Base-by-base conservation (phyloP, 2,113 vertebrate species). In the Triplophysa dalaica region DNA sequence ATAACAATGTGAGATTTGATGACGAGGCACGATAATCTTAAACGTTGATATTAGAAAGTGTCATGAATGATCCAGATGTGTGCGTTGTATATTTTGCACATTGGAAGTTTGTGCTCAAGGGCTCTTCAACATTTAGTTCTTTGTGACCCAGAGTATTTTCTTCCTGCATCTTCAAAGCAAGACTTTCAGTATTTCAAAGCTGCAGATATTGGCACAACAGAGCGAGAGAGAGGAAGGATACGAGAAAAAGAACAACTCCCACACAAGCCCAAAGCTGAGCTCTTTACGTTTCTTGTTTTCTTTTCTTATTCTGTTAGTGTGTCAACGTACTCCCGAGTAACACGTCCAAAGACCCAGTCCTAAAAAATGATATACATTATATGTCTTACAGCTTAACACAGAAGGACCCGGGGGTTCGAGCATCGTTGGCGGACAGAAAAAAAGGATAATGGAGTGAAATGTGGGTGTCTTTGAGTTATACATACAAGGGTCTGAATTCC, bases 261-360 rank as follows among this genome's bases (percentile, higher is more conserved):
- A 79, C 83, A 73, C 66, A 63, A 88, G 78, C 67, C 64, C 54
- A 66, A 64, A 26, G 69, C 68, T 22, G 74, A 48, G 72, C 17
- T 11, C 26, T 78, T 83, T 70, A 60, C 58, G 29, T 19, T 79
- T 85, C n/a, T 85, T 70, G 77, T 56, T 56, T 72, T 72, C n/a
- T 75, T 61, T 45, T 74, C 56, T 24, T 74, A 24, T 74, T 74
- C 85, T 72, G 62, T 83, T 87, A 87, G 85, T 87, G 81, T 80
- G 80, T 86, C 87, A 86, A 86, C 83, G 68, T 88, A 87, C 81
- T 84, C 73, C 24, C 77, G 80, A 78, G 81, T 78, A 66, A 54
- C 19, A 84, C 77, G 87, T 88, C 82, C 86, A 88, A 89, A 85
- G 66, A 50, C 77, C 48, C 38, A 67, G 61, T 75, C 78, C 43